Percentiles rank a stretch among this genome's conserved stretches.
Conservation (phyloP, 1,140 invertebrate species). For the Drosophila kepulauana region DNA sequence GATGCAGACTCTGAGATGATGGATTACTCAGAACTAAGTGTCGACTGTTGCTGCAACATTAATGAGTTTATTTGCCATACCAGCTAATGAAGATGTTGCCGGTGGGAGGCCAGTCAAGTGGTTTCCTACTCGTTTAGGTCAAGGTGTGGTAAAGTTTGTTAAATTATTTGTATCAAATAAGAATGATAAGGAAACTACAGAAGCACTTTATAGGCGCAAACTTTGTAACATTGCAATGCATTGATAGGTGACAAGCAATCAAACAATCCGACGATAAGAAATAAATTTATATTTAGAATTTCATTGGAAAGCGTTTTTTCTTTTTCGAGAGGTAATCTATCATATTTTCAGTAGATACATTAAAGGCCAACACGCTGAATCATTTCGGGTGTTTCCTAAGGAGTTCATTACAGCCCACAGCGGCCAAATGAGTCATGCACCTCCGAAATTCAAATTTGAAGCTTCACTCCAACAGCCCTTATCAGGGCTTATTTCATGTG, state of each 20-base stretch:
- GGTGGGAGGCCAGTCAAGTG: conserved; percentile 11
- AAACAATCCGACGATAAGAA: too few species aligned
- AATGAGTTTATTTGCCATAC: conserved; percentile 36
- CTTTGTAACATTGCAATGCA: too few species aligned
- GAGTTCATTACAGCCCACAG: neutral
- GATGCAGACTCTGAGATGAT: conserved; percentile 34
- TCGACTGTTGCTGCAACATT: conserved; percentile 46
- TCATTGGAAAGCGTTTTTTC: too few species aligned
- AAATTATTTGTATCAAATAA: too few species aligned
- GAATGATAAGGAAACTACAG: neutral
- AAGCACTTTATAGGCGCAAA: too few species aligned
- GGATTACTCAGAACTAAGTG: neutral
- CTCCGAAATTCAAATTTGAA: neutral
- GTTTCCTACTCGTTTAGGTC: conserved; percentile 5
- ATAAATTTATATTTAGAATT: too few species aligned
- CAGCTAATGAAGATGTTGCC: conserved; percentile 55
- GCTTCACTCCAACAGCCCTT: neutral
- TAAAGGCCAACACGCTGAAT: conserved; percentile 21
- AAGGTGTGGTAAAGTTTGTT: conserved; percentile 38
- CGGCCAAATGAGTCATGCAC: conserved; percentile 24
- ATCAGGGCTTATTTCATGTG: conserved; percentile 22
- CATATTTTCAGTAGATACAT: conserved; percentile 1
- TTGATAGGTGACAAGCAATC: too few species aligned
- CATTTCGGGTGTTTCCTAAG: conserved; percentile 16
- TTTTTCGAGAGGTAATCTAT: neutral